Percentiles rank a stretch among this genome's conserved stretches.
Evolutionary conservation across 2,888 invertebrate species (phyloP).

Genomic region (Limenitis camilla): DNA sequence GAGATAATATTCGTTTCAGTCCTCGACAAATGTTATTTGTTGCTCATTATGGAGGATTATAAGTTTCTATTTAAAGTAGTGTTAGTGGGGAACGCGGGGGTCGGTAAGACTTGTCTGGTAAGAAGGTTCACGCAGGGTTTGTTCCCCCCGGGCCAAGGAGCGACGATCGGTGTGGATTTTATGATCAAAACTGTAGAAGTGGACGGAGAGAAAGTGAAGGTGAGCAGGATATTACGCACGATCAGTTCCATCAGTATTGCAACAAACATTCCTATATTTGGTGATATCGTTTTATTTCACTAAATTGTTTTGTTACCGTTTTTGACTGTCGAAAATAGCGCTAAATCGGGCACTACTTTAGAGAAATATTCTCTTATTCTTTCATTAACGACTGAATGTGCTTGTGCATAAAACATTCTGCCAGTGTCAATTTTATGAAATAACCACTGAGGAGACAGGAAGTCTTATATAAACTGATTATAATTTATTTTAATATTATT

Average conservation of each 20-base stretch:
- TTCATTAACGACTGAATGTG: too few relatives aligned
- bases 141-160: slow-evolving; percentile 98
- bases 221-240: slow-evolving; percentile 45
- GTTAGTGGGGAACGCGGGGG: slow-evolving; percentile 97
- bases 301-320: not conserved
- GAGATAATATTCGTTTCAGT: slow-evolving; percentile 34
- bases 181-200: slow-evolving; percentile 99
- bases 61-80: slow-evolving; percentile 99
- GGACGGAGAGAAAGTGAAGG: slow-evolving; percentile 95
- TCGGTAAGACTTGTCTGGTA: slow-evolving; percentile 98
- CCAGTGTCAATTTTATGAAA: too few relatives aligned
- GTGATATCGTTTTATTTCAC: slow-evolving; percentile 2
- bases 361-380: too few relatives aligned
- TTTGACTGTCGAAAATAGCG: not conserved
- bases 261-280: slow-evolving; percentile 10
- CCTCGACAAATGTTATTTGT: slow-evolving; percentile 53
- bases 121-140: slow-evolving; percentile 97
- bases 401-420: too few relatives aligned
- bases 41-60: slow-evolving; percentile 92
- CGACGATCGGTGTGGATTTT: slow-evolving; percentile 99
- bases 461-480: too few relatives aligned
- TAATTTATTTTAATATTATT: too few relatives aligned
- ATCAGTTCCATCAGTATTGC: slow-evolving; percentile 1
- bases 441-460: too few relatives aligned
- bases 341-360: too few relatives aligned